These are phyloP conservation scores for Lemur catta DNA, from an alignment of 2,797 vertebrate genomes.

Conservation along the genomic window DNA sequence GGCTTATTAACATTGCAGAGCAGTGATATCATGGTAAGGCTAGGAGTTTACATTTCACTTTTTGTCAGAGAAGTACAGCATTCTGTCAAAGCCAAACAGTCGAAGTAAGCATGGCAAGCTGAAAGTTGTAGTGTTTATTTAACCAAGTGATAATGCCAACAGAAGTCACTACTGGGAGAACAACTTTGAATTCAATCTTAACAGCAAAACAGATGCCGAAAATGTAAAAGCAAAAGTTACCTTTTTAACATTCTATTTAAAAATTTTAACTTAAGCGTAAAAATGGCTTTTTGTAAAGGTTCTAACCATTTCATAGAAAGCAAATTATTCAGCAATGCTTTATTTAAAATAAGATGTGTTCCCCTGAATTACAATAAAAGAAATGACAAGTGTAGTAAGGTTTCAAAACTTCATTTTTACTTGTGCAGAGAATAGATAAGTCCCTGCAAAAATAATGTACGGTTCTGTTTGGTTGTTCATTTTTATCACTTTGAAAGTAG, in stretches of 20 bases:
- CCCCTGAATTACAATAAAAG: not conserved
- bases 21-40: conserved; percentile 42
- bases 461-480: not conserved
- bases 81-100: conserved; percentile 73
- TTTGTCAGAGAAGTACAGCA: conserved; percentile 61
- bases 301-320: not conserved
- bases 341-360: not conserved
- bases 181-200: conserved; percentile 61
- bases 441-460: not conserved
- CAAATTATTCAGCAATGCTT: not conserved
- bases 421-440: not conserved
- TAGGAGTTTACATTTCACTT: conserved; percentile 63
- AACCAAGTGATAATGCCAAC: conserved; percentile 60
- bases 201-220: conserved; percentile 49
- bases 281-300: not conserved
- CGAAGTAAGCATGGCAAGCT: conserved; percentile 44
- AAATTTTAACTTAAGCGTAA: not conserved
- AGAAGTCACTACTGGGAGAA: conserved; percentile 66
- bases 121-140: conserved; percentile 67
- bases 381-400: not conserved
- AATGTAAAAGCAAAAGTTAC: conserved; percentile 7
- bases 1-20: not conserved
- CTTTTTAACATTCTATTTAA: not conserved
- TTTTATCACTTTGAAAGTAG: not conserved
- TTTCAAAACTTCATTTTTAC: not conserved